A percentile compares a stretch with the other conserved stretches of the same genome.
Evolutionary conservation across 2,797 vertebrate species (phyloP).

Genomic region (Premnoplex brunnescens): DNA sequence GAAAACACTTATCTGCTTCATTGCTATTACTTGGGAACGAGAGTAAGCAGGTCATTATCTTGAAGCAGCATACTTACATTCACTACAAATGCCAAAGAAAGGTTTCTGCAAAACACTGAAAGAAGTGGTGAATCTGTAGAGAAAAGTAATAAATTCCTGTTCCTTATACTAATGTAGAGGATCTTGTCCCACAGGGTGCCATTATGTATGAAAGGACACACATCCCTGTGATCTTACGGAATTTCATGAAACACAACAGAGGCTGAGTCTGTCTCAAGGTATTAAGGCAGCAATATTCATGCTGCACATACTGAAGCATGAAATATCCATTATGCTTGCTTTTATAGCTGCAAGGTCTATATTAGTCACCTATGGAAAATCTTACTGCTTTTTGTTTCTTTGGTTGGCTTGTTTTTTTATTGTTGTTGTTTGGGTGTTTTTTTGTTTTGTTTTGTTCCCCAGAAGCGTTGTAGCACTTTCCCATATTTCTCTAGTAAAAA

Average conservation of each 20-base stretch:
- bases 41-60: neutral
- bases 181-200: neutral
- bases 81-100: neutral
- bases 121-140: neutral
- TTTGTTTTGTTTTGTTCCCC: neutral
- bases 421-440: neutral
- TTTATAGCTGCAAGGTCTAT: neutral
- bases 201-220: neutral
- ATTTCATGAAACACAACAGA: neutral
- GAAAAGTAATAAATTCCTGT: neutral
- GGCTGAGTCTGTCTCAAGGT: neutral
- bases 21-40: neutral
- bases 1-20: neutral
- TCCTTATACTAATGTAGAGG: neutral
- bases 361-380: neutral
- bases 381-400: neutral
- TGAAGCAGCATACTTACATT: neutral
- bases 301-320: neutral
- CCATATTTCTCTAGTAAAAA: slow-evolving; percentile 10
- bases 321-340: neutral
- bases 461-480: neutral
- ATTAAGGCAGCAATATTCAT: neutral
- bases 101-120: neutral
- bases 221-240: neutral
- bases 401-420: neutral